A percentile compares a stretch with the other conserved stretches of the same genome.
Conservation (phyloP, 2,113 vertebrate species). For the Phoenicopterus ruber region DNA sequence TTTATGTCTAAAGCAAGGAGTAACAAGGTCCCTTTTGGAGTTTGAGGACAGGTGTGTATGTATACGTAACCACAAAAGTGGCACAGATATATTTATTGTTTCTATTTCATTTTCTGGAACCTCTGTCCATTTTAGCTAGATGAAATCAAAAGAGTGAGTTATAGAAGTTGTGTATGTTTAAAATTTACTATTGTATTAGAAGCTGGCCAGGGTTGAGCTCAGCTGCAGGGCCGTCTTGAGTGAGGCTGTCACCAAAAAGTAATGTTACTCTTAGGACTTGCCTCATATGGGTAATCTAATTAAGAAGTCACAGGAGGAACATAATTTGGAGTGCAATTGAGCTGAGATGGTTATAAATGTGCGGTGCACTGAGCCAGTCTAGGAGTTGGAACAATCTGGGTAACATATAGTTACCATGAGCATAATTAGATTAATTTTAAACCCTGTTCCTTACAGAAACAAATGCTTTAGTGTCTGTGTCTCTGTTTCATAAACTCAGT, state of each 20-base stretch:
- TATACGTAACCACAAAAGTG: not conserved
- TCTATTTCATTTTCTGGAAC: not conserved
- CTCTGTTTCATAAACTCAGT: constrained; percentile 32
- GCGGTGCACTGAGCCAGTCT: not conserved
- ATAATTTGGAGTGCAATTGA: not conserved
- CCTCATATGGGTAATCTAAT: not conserved
- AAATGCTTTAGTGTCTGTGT: not conserved
- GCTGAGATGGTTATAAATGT: not conserved
- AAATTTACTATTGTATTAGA: not conserved
- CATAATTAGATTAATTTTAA: constrained; percentile 41
- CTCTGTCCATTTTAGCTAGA: not conserved
- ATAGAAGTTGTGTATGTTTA: not conserved
- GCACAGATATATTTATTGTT: not conserved
- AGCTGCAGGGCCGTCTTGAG: not conserved
- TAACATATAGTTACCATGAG: not conserved
- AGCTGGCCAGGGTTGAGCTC: not conserved
- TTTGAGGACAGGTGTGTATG: not conserved
- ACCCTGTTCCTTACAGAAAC: constrained; percentile 16
- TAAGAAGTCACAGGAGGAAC: not conserved
- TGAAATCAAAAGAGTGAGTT: not conserved
- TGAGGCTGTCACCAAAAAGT: not conserved
- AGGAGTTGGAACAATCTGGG: not conserved
- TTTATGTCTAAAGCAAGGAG: not conserved
- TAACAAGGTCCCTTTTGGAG: not conserved
- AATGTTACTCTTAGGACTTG: not conserved